Conservation (phyloP, 1,140 invertebrate genomes). For the Planococcus citri region DNA sequence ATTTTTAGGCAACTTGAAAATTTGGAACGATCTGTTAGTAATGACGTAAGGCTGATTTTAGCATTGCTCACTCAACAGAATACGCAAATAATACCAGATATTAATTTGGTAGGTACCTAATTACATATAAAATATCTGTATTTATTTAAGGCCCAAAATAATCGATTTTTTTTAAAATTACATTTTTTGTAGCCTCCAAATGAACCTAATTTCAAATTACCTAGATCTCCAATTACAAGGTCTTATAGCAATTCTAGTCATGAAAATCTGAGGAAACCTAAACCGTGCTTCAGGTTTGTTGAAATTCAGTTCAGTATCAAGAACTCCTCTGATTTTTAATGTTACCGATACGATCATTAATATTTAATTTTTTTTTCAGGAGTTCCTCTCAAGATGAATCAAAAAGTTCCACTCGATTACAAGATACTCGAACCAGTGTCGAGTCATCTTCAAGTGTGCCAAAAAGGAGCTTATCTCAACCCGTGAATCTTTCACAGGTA, state of each 20-base stretch:
- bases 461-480: slow-evolving; percentile 40
- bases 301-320: neutral
- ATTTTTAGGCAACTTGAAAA: slow-evolving; percentile 32
- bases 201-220: neutral
- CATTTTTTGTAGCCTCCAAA: slow-evolving; percentile 3
- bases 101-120: neutral
- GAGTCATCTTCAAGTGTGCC: slow-evolving; percentile 29
- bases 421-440: slow-evolving; percentile 13
- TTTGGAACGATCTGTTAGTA: slow-evolving; percentile 49
- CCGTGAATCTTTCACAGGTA: slow-evolving; percentile 36
- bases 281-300: slow-evolving; percentile 2
- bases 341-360: neutral
- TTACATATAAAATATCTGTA: no score
- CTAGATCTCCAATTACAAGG: neutral
- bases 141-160: no score
- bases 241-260: slow-evolving; percentile 11
- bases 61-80: slow-evolving; percentile 43
- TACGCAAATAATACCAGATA: slow-evolving; percentile 19
- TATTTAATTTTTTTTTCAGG: slow-evolving; percentile 16
- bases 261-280: neutral
- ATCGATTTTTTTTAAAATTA: no score
- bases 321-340: no score
- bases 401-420: slow-evolving; percentile 23
- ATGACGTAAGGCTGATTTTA: slow-evolving; percentile 52
- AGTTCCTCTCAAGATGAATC: slow-evolving; percentile 25